These are phyloP conservation scores for Apus apus DNA, from an alignment of 2,113 vertebrate genomes.

Conservation along the genomic window DNA sequence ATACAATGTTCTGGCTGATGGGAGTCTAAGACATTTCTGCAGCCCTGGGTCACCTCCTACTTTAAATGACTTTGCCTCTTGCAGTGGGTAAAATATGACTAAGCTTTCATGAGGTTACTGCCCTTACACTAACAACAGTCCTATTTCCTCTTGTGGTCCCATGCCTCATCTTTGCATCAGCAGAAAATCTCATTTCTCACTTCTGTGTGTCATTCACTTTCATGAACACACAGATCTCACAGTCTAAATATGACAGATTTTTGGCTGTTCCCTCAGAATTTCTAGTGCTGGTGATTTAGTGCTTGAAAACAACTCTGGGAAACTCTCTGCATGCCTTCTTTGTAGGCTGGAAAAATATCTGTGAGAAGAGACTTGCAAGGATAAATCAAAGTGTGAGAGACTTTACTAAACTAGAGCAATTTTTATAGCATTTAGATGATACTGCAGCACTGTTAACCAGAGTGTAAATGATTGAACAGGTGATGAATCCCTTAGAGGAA, in stretches of 20 bases:
- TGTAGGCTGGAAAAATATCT: not conserved
- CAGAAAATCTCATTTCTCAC: conserved; percentile 17
- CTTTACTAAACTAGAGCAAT: conserved; percentile 58
- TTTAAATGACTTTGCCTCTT: not conserved
- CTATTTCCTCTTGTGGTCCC: not conserved
- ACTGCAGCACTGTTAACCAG: conserved; percentile 50
- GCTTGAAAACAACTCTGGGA: not conserved
- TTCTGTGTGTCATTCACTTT: conserved; percentile 26
- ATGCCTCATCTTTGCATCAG: conserved; percentile 17
- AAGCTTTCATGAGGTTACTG: not conserved
- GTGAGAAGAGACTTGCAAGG: conserved; percentile 24
- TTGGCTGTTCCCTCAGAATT: conserved; percentile 8
- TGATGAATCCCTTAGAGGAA: conserved; percentile 62
- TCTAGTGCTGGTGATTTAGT: conserved; percentile 6
- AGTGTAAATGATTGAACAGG: conserved; percentile 68
- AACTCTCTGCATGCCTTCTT: not conserved
- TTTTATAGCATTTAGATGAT: conserved; percentile 69
- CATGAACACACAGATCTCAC: not conserved
- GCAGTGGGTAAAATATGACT: not conserved
- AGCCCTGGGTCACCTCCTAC: not conserved
- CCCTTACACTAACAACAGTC: not conserved
- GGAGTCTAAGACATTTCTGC: not conserved
- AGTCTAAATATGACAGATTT: conserved; percentile 8
- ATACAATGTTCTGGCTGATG: not conserved
- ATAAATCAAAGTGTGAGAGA: conserved; percentile 65